These are phyloP conservation scores for Cheilosia pagana DNA, from an alignment of 2,888 invertebrate species.

Conservation along the genomic window DNA sequence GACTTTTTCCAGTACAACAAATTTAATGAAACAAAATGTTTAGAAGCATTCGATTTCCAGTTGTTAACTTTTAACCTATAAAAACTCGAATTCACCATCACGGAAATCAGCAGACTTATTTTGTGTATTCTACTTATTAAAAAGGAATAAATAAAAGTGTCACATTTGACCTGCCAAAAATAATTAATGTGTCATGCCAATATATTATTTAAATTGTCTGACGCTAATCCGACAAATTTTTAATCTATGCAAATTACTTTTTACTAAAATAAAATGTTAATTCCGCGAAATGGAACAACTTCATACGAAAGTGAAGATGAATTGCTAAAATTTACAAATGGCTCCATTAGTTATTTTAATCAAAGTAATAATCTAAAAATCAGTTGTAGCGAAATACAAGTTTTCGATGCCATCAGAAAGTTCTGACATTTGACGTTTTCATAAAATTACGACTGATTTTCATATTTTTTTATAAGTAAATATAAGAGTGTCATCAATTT, in stretches of 20 bases:
- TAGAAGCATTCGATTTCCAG: too few relatives aligned
- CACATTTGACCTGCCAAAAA: conserved; percentile 2
- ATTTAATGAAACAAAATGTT: too few relatives aligned
- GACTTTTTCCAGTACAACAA: too few relatives aligned
- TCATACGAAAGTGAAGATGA: conserved; percentile 2
- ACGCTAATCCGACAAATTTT: neutral
- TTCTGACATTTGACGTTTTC: neutral
- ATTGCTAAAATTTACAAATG: conserved; percentile 9
- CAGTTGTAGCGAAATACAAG: neutral
- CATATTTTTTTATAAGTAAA: too few relatives aligned
- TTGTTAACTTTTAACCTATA: too few relatives aligned
- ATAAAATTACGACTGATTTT: neutral
- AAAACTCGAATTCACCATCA: neutral
- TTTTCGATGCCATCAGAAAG: neutral
- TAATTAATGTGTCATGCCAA: neutral
- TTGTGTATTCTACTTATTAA: neutral
- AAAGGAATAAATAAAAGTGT: neutral
- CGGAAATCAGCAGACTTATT: neutral
- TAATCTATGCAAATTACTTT: neutral
- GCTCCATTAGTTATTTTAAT: conserved; percentile 8
- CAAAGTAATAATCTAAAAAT: neutral
- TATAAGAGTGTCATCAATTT: too few relatives aligned
- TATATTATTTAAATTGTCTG: conserved; percentile 1
- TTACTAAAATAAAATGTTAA: neutral
- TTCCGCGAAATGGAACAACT: neutral